Evolutionary conservation across 2,888 invertebrate species (phyloP).

Genomic region (Eumerus sabulonum): DNA sequence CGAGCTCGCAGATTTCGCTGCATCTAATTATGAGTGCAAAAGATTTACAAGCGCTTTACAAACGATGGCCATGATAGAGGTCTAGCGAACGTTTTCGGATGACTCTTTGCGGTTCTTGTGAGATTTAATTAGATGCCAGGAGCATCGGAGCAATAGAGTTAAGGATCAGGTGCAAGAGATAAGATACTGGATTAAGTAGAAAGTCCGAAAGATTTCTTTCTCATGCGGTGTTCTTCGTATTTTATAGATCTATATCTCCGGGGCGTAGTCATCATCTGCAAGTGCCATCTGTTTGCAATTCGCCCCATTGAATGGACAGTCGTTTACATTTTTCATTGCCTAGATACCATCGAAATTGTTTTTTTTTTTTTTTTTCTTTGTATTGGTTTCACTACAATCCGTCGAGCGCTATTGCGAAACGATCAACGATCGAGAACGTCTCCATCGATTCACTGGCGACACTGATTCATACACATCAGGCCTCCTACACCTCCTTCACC

Average conservation of each 20-base stretch:
- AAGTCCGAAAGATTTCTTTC: background rate
- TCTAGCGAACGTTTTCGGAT: background rate
- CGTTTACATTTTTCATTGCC: conserved; percentile 25
- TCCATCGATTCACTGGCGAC: conserved; percentile 25
- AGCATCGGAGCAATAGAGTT: conserved; percentile 19
- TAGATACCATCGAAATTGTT: conserved; percentile 31
- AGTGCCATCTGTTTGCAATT: conserved; percentile 49
- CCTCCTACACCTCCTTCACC: conserved; percentile 3
- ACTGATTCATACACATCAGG: conserved; percentile 15
- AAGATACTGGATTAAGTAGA: background rate
- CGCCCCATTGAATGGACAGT: conserved; percentile 13
- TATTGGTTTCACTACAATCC: conserved; percentile 15
- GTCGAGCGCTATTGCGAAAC: background rate
- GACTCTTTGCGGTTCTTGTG: background rate
- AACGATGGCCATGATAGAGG: conserved; percentile 36
- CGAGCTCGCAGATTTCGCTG: conserved; percentile 25
- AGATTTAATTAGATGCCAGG: conserved; percentile 32
- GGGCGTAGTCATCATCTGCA: conserved; percentile 2
- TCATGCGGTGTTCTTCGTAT: conserved; percentile 2
- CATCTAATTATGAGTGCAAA: conserved; percentile 40
- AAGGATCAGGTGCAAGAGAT: conserved; percentile 16
- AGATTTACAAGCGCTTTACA: conserved; percentile 31
- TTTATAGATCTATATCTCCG: too few species aligned
- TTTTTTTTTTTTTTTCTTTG: conserved; percentile 6
- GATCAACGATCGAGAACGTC: conserved; percentile 13